Base-by-base conservation (phyloP, 1,140 invertebrate species). In the Thrips palmi region DNA sequence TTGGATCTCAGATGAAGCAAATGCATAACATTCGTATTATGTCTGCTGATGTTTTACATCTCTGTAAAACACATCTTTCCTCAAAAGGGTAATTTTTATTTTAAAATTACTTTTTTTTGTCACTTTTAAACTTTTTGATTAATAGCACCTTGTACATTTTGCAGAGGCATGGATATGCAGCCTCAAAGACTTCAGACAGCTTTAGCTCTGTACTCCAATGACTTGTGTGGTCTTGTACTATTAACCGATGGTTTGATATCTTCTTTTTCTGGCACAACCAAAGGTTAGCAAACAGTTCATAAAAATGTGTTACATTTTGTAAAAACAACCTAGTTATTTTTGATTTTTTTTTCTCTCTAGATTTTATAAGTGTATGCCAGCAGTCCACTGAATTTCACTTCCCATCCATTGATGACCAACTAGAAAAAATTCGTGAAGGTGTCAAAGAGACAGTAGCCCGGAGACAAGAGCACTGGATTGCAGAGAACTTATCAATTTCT, bases 1-100 rank as follows among this genome's bases (percentile, higher is more conserved):
- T 96, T 39, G 92, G 92, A 40, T 88, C 89, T 2, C 93, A 98
- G 62, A 71, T 97, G 60, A 98, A 98, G 62, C 88, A 94, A 52
- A 97, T 91, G 67, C 91, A 98, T 58, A 98, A 98, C 60, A 78
- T 97, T 45, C 65, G 92, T 34, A 75, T 98, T 37, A 61, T 96
- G 5, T 80, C 83, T 43, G 77, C 77, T 8, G 75, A 91, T 59
- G 69, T 83, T 20, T 67, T 93, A 45, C 83, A 93, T 51, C 69
- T 96, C 42, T 92, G 88, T 56, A 65, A 70, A 28, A 60, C 68
- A 10, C 18, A 10, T 27, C n/a, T 27, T n/a, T 27, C n/a, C 10
- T 10, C 10, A 10, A 27, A 10, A 10, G 10, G 25, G n/a, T n/a
- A n/a, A n/a, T n/a, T n/a, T n/a, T n/a, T n/a, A n/a, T n/a, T n/a